Evolutionary conservation across 2,113 vertebrate species (phyloP).

Genomic region (Salvelinus fontinalis): DNA sequence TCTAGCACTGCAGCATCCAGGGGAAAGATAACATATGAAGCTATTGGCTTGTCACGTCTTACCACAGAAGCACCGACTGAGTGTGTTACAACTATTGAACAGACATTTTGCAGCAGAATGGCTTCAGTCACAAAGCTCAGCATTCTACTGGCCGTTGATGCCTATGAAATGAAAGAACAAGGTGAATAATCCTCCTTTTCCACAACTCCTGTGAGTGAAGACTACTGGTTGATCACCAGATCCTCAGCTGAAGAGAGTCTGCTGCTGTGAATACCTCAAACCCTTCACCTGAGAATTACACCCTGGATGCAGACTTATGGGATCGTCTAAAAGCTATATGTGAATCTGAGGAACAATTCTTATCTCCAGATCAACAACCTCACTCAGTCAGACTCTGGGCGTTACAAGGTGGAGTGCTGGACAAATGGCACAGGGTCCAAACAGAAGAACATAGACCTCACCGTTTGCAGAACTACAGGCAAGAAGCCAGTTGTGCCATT

Average conservation of each 20-base stretch:
- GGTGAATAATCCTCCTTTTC: no score
- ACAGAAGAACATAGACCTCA: background rate
- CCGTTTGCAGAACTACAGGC: background rate
- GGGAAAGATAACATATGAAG: no score
- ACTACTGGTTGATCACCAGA: conserved; percentile 3
- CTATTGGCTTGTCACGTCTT: no score
- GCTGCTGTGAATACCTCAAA: conserved; percentile 2
- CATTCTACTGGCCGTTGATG: no score
- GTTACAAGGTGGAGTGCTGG: background rate
- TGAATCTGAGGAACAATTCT: background rate
- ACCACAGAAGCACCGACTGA: no score
- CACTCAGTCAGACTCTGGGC: background rate
- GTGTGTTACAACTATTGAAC: no score
- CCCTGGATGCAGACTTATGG: background rate
- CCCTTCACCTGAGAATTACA: background rate
- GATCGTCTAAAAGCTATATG: background rate
- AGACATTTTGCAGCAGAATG: no score
- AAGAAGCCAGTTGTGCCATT: background rate
- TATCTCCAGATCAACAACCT: background rate
- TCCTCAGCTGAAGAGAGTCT: background rate
- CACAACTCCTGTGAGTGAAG: background rate
- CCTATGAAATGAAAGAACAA: no score
- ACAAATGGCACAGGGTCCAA: background rate
- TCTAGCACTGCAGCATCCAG: no score
- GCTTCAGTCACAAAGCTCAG: no score